Evolutionary conservation across 2,797 vertebrate species (phyloP).

Genomic region (Intellagama lesueurii): DNA sequence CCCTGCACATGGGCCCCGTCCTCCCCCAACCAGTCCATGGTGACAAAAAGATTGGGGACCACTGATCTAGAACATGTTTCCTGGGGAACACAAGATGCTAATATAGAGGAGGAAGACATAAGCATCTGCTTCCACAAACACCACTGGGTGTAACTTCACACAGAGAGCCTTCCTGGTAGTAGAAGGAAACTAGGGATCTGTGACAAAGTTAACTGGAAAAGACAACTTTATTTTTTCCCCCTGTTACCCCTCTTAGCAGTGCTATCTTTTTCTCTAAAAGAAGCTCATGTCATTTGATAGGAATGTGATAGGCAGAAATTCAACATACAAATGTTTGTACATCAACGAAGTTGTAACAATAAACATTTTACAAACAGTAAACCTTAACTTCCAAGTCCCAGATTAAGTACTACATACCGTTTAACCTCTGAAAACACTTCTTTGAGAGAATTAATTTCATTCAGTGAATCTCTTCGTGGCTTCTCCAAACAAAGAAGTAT

Average conservation of each 20-base stretch:
- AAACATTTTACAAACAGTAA: neutral
- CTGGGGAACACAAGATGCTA: neutral
- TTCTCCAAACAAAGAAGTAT: conserved; percentile 74
- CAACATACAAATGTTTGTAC: neutral
- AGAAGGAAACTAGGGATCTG: too few species aligned
- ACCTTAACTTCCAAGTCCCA: neutral
- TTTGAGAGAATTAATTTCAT: conserved; percentile 71
- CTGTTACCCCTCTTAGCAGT: neutral
- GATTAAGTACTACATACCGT: conserved; percentile 5
- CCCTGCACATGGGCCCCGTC: too few species aligned
- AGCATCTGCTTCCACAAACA: neutral
- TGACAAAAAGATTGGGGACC: too few species aligned
- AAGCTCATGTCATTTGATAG: neutral
- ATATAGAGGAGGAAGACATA: neutral
- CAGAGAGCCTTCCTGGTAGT: too few species aligned
- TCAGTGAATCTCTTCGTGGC: conserved; percentile 23
- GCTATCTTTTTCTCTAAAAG: neutral
- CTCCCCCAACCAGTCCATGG: too few species aligned
- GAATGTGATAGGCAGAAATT: neutral
- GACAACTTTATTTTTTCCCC: too few species aligned
- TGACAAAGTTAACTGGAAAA: too few species aligned
- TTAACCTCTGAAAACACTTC: neutral
- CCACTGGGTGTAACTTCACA: too few species aligned
- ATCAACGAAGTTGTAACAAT: neutral
- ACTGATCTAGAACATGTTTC: too few species aligned